These are phyloP conservation scores for Cylindroiulus punctatus DNA, from an alignment of 2,888 invertebrate species.

Conservation along the genomic window DNA sequence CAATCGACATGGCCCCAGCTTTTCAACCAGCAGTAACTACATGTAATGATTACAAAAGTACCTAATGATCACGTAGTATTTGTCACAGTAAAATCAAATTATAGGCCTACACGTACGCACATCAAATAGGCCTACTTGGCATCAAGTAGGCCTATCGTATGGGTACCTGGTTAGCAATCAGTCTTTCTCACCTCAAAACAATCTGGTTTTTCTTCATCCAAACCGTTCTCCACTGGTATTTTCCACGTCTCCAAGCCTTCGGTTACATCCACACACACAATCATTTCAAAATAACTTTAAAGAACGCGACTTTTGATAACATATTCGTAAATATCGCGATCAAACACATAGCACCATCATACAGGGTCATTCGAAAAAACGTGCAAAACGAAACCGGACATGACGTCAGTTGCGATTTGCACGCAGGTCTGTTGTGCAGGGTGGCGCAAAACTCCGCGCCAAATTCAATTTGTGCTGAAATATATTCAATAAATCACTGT, in stretches of 20 bases:
- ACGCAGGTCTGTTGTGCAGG: background rate
- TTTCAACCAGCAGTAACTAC: no score
- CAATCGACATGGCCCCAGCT: conserved; percentile 63
- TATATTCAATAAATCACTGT: background rate
- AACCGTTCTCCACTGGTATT: no score
- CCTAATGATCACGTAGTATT: no score
- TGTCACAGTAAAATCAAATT: no score
- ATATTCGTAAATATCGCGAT: background rate
- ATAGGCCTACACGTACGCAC: no score
- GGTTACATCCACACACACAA: background rate
- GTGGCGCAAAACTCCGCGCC: background rate
- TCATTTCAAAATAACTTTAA: background rate
- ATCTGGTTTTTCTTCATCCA: background rate
- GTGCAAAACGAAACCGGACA: background rate
- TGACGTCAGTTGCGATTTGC: background rate
- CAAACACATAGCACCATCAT: background rate
- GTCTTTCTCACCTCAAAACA: conserved; percentile 61
- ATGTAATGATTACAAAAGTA: no score
- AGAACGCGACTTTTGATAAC: no score
- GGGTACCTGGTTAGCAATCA: no score
- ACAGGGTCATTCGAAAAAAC: background rate
- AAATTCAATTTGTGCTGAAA: background rate
- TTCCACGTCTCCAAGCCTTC: background rate
- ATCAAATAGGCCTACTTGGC: no score
- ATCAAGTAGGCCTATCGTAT: conserved; percentile 64